Percentiles rank a stretch among this genome's conserved stretches.
phyloP scores from a whole-genome alignment of 2,113 vertebrate genomes.

The Callospermophilus lateralis region DNA sequence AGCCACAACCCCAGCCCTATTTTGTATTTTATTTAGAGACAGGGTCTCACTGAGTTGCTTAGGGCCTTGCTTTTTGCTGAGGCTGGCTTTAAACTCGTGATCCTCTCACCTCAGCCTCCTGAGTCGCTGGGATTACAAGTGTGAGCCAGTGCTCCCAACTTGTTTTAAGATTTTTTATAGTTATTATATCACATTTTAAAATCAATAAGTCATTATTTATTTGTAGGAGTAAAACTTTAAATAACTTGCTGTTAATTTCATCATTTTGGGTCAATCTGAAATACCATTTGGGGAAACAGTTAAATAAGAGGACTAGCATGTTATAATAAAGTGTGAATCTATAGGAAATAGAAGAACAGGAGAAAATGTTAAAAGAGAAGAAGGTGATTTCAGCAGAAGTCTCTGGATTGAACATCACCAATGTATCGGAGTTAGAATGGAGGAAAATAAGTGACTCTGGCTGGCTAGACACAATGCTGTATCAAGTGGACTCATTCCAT shows the following conservation, averaged over 20 bases:
- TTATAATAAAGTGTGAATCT: conserved; percentile 68
- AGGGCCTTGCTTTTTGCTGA: too few species aligned
- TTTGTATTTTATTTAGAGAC: too few species aligned
- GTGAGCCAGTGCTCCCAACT: too few species aligned
- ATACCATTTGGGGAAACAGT: background rate
- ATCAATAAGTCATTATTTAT: conserved; percentile 12
- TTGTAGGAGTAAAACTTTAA: conserved; percentile 46
- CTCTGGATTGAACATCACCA: conserved; percentile 80
- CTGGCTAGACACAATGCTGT: conserved; percentile 87
- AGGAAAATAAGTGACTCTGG: conserved; percentile 85
- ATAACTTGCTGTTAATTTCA: background rate
- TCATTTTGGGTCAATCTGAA: conserved; percentile 47
- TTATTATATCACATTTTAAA: conserved; percentile 21
- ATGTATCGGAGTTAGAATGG: conserved; percentile 86
- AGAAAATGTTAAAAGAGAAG: conserved; percentile 89
- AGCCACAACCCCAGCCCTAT: too few species aligned
- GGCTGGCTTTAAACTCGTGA: too few species aligned
- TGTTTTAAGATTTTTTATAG: background rate
- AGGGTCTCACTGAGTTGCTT: too few species aligned
- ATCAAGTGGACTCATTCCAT: conserved; percentile 86
- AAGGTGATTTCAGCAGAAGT: conserved; percentile 76
- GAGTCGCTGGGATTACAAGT: too few species aligned
- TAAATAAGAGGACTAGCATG: conserved; percentile 55
- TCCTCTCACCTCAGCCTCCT: too few species aligned
- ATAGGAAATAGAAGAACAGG: conserved; percentile 94